Base-by-base conservation (phyloP, 2,797 vertebrate species). In the Oryzias dopingdopingensis region DNA sequence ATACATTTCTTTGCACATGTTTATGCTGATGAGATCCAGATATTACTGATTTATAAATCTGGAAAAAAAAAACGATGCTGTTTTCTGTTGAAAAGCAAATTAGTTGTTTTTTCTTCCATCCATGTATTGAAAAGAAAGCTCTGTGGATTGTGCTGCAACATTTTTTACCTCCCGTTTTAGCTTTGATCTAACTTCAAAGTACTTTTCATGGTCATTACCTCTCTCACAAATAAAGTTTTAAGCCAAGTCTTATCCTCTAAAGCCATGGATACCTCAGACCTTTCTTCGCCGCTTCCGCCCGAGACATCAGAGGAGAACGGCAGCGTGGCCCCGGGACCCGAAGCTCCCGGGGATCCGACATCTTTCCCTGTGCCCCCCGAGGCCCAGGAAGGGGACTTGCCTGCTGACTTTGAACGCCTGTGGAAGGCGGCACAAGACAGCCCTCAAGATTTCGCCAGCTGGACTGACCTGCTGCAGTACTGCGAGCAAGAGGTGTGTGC, bases 381-480 rank as follows among this genome's bases (percentile, higher is more conserved):
- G 16, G 40, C 77, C 22, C 90, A 87, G 2, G 80, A 86, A 0
- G 92, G 91, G n/a, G 91, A 90, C 4, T 59, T 89, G 8, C 92
- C 94, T 0, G 75, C 81, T 1, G 93, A 93, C 45, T 94, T 95
- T 60, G 91, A 93, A 52, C 89, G 83, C 29, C 79, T 92, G 52
- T 94, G 92, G 93, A 91, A 89, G 42, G 81, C 81, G 0, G 88
- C 91, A 14, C 72, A 81, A 0, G 88, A 92, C 56, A 93, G 89
- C 67, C 91, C 92, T 14, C 90, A 89, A 43, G 91, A 94, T 67
- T 95, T 95, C 67, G 87, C 87, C 5, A 82, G 82, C 55, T 95
- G 94, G 94, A 94, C 92, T 0, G 92, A 94, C 43, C 85, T 95
- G 52, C 79, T 95, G 51, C 91, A 94, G 51, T 94, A 93, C 50